Evolutionary conservation across 2,888 invertebrate species (phyloP), one percentile per base, ranked within the genome.

Genomic region (Bellardia bayeri): DNA sequence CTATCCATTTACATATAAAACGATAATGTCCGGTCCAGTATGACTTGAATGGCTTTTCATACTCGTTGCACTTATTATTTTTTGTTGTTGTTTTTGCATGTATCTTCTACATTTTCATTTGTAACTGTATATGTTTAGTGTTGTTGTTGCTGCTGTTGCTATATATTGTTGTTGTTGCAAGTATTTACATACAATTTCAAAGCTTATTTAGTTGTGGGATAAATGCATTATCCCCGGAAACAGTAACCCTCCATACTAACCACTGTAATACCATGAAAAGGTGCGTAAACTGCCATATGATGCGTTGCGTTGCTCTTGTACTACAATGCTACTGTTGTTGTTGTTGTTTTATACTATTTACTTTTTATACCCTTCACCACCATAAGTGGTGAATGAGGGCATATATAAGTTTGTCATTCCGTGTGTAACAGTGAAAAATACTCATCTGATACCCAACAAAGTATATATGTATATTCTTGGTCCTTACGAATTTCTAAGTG

Each of bases 171-270:
- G n/a, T 49, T 49, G 33, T 11, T 74, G 81, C 13, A 54, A 14
- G 61, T 80, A 81, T 69, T 64, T 75, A 40, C 63, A 63, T 71
- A 69, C 54, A 81, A 75, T 81, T 81, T 81, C 54, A 81, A 81
- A 71, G 80, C 80, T 85, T 69, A 75, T 85, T 85, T 81, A 75
- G 80, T 81, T 85, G 80, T 81, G 80, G 85, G 80, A 69, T 69
- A 85, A 85, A 85, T 80, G 56, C 80, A 85, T 85, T 85, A 85
- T 71, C n/a, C 58, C 80, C 79, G 80, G 85, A 85, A 85, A 81
- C 75, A 81, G 85, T 85, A 63, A 63, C 80, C 75, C 75, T 85
- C 66, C 13, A 45, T 51, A 61, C 61, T 68, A 33, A 69, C 78
- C 71, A 83, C 71, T 13, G 11, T 23, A 23, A 80, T 69, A 81